A percentile compares a stretch with the other conserved stretches of the same genome.
These are phyloP conservation scores for Slavum lentiscoides DNA, from an alignment of 2,888 invertebrate species.

Conservation along the genomic window DNA sequence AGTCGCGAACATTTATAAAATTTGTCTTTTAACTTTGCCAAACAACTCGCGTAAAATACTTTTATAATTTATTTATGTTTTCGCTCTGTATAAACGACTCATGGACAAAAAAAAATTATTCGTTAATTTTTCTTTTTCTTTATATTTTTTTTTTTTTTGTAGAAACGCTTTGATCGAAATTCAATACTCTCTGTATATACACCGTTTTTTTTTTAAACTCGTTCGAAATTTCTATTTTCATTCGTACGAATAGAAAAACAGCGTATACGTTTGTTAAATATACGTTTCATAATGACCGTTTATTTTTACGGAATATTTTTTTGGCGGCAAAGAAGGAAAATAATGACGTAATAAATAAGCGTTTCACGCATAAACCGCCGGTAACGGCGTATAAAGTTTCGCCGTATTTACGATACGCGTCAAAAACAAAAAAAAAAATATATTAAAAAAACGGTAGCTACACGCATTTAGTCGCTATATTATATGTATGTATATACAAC, in stretches of 20 bases:
- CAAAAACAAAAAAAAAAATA: background rate
- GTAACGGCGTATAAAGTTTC: conserved; percentile 1
- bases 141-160: too few relatives aligned
- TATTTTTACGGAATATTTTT: background rate
- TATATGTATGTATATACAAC: too few relatives aligned
- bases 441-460: background rate
- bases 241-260: too few relatives aligned
- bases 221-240: too few relatives aligned
- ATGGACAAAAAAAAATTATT: too few relatives aligned
- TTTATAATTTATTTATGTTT: too few relatives aligned
- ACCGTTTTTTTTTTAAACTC: too few relatives aligned
- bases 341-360: background rate
- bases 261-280: background rate
- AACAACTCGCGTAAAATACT: too few relatives aligned
- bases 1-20: conserved; percentile 1
- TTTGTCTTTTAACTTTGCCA: conserved; percentile 19
- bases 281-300: background rate
- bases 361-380: background rate
- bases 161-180: too few relatives aligned
- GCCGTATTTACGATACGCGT: conserved; percentile 6
- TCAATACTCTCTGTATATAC: too few relatives aligned
- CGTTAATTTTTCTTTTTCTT: background rate
- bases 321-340: background rate
- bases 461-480: conserved; percentile 7
- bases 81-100: too few relatives aligned